A percentile compares a stretch with the other conserved stretches of the same genome.
These are phyloP conservation scores for Drosophila setifemur DNA, from an alignment of 1,140 invertebrate genomes.

Conservation along the genomic window DNA sequence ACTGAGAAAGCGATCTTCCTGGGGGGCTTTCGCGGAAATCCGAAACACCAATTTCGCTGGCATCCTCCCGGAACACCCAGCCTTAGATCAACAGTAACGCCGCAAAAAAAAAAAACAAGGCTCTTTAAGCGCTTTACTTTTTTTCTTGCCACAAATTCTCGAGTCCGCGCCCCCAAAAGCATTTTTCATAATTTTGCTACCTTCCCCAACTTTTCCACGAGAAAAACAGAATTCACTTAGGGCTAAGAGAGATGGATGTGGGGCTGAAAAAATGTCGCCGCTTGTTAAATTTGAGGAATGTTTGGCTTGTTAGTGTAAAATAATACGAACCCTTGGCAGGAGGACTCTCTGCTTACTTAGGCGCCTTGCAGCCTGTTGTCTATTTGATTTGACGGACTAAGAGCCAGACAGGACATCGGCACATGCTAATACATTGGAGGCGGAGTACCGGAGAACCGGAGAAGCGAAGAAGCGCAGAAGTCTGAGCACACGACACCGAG, in stretches of 20 bases:
- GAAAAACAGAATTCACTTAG: conserved; percentile 60
- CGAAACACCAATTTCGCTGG: conserved; percentile 3
- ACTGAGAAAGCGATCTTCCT: conserved; percentile 18
- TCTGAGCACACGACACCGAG: not conserved
- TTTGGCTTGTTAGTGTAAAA: conserved; percentile 75
- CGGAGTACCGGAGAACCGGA: not conserved
- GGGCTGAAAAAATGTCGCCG: conserved; percentile 50
- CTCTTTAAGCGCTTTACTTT: conserved; percentile 1
- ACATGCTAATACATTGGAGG: conserved; percentile 21
- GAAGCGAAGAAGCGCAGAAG: not conserved
- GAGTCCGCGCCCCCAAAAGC: conserved; percentile 12
- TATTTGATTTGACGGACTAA: conserved; percentile 36
- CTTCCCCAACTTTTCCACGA: conserved; percentile 6
- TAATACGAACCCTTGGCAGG: conserved; percentile 56
- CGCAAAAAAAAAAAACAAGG: too few relatives aligned
- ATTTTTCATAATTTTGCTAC: conserved; percentile 40
- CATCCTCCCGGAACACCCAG: not conserved
- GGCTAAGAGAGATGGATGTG: conserved; percentile 39
- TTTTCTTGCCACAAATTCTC: conserved; percentile 15
- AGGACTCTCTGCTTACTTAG: conserved; percentile 16
- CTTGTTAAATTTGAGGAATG: conserved; percentile 64
- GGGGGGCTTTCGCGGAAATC: not conserved
- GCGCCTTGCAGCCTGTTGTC: conserved; percentile 22
- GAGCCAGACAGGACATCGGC: not conserved
- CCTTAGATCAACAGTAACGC: conserved; percentile 5